phyloP scores from a whole-genome alignment of 2,888 invertebrate genomes.

The Meghimatium bilineatum region DNA sequence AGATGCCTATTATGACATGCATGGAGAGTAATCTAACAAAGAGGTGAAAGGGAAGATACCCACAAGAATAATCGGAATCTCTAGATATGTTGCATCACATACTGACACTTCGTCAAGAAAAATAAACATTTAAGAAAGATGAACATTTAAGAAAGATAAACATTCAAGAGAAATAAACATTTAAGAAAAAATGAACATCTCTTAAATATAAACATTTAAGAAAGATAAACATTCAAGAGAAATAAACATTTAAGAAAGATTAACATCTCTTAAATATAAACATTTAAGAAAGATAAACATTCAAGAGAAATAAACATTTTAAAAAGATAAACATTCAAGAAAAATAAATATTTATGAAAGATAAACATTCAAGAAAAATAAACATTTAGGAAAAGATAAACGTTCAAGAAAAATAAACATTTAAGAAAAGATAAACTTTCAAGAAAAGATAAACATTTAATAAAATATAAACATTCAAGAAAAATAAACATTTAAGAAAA shows the following conservation, averaged over 20 bases:
- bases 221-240: not conserved
- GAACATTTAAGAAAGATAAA: too few species aligned
- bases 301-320: not conserved
- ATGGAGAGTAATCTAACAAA: too few species aligned
- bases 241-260: not conserved
- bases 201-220: too few species aligned
- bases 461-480: too few species aligned
- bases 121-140: not conserved
- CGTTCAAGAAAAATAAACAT: too few species aligned
- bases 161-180: not conserved
- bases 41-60: too few species aligned
- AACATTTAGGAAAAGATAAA: not conserved
- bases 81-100: too few species aligned
- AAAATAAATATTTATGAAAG: not conserved
- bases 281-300: too few species aligned
- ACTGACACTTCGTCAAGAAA: too few species aligned
- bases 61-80: too few species aligned
- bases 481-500: not conserved
- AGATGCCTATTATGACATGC: too few species aligned
- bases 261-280: not conserved
- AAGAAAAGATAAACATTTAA: too few species aligned
- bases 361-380: not conserved
- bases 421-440: not conserved
- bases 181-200: not conserved
- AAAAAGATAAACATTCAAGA: not conserved